phyloP scores from a whole-genome alignment of 2,113 vertebrate species.

The Aspiorhynchus laticeps region DNA sequence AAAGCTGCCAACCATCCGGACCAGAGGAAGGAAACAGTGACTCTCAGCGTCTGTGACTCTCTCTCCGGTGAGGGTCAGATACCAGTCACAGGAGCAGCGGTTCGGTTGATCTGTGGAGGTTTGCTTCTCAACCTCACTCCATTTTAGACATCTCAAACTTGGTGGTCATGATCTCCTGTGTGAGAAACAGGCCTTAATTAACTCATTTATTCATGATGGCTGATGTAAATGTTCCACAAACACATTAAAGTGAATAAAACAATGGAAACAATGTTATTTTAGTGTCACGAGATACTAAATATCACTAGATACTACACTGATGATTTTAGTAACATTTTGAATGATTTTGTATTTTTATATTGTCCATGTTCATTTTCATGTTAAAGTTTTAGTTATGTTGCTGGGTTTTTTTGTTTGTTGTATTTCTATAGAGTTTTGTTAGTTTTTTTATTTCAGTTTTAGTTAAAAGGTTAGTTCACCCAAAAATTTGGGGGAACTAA shows the following conservation, averaged over 20 bases:
- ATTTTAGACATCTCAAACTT: slow-evolving; percentile 90
- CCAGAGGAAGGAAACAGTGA: not conserved
- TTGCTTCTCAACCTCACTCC: slow-evolving; percentile 70
- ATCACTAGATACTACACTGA: not conserved
- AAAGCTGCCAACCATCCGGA: not conserved
- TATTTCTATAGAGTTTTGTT: not conserved
- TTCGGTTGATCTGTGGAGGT: slow-evolving; percentile 6
- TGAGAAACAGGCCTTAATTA: not conserved
- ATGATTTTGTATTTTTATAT: not conserved
- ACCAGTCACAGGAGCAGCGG: not conserved
- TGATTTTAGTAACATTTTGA: not conserved
- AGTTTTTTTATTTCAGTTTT: too few relatives aligned
- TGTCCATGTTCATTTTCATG: not conserved
- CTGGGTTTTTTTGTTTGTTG: too few relatives aligned
- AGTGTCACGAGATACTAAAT: not conserved
- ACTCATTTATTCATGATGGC: not conserved
- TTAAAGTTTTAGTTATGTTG: too few relatives aligned
- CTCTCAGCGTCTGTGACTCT: not conserved
- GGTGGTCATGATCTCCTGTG: slow-evolving; percentile 89
- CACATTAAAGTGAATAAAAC: not conserved
- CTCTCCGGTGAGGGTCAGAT: not conserved
- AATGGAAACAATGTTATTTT: not conserved
- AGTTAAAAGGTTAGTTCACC: too few relatives aligned
- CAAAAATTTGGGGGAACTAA: too few relatives aligned
- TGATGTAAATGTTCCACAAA: not conserved